phyloP scores from a whole-genome alignment of 2,113 vertebrate species.

The Cyrtonyx montezumae region DNA sequence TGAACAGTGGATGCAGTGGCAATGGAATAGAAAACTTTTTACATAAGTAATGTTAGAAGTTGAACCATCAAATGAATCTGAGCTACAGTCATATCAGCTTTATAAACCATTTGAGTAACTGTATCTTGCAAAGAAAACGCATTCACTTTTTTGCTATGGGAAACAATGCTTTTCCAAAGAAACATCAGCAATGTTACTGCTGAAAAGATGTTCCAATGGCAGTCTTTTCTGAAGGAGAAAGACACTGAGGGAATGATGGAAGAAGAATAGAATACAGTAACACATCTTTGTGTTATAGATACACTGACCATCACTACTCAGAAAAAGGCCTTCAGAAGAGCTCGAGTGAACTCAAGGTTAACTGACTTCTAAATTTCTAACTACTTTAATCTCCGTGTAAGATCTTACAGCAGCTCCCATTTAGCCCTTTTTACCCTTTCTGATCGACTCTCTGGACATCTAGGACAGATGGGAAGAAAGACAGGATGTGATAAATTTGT shows the following conservation, averaged over 20 bases:
- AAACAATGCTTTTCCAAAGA: conserved; percentile 47
- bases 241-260: background rate
- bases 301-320: background rate
- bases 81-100: conserved; percentile 78
- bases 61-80: conserved; percentile 78
- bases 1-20: conserved; percentile 59
- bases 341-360: background rate
- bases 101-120: conserved; percentile 74
- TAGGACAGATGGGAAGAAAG: background rate
- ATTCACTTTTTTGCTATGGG: conserved; percentile 61
- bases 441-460: background rate
- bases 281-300: background rate
- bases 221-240: background rate
- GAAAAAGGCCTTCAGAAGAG: background rate
- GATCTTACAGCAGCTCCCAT: background rate
- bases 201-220: background rate
- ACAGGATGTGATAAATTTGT: background rate
- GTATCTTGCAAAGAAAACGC: conserved; percentile 58
- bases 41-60: conserved; percentile 78
- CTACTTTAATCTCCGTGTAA: background rate
- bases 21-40: conserved; percentile 77
- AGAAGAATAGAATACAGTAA: background rate
- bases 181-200: conserved; percentile 26
- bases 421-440: background rate
- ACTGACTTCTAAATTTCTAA: background rate